phyloP scores from a whole-genome alignment of 2,888 invertebrate genomes.

The Stenolophus ochropezus region DNA sequence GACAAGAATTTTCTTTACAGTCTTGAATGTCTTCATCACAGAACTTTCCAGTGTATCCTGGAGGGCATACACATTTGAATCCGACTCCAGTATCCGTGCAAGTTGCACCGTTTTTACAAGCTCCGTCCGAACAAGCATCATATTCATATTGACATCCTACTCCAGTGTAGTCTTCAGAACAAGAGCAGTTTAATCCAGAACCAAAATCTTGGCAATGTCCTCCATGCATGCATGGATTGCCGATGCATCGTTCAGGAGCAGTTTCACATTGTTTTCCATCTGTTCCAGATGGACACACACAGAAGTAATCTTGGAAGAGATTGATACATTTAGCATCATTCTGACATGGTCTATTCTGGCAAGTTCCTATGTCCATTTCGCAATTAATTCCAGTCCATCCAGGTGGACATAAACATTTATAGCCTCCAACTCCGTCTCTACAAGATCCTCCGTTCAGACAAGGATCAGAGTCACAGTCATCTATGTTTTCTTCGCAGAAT shows the following conservation, averaged over 20 bases:
- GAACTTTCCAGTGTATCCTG: slow-evolving; percentile 85
- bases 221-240: slow-evolving; percentile 96
- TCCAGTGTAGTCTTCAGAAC: slow-evolving; percentile 88
- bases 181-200: slow-evolving; percentile 95
- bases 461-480: slow-evolving; percentile 90
- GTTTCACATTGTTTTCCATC: slow-evolving; percentile 98
- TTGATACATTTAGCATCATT: slow-evolving; percentile 95
- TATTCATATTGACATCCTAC: slow-evolving; percentile 96
- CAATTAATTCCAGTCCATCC: slow-evolving; percentile 93
- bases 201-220: slow-evolving; percentile 97
- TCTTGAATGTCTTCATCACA: slow-evolving; percentile 94
- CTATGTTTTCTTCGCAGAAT: slow-evolving; percentile 88
- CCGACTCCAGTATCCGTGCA: slow-evolving; percentile 91
- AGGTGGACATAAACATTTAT: slow-evolving; percentile 86
- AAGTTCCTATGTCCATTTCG: slow-evolving; percentile 91
- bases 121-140: slow-evolving; percentile 91
- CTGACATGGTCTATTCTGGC: slow-evolving; percentile 90
- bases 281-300: slow-evolving; percentile 95
- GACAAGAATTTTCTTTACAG: slow-evolving; percentile 95
- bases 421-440: slow-evolving; percentile 88
- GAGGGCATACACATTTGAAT: slow-evolving; percentile 90
- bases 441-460: slow-evolving; percentile 94
- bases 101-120: slow-evolving; percentile 95
- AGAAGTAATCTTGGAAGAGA: slow-evolving; percentile 92
- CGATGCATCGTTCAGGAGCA: slow-evolving; percentile 95